A percentile compares a stretch with the other conserved stretches of the same genome.
Conservation (phyloP, 2,888 invertebrate species). For the Tinea trinotella region DNA sequence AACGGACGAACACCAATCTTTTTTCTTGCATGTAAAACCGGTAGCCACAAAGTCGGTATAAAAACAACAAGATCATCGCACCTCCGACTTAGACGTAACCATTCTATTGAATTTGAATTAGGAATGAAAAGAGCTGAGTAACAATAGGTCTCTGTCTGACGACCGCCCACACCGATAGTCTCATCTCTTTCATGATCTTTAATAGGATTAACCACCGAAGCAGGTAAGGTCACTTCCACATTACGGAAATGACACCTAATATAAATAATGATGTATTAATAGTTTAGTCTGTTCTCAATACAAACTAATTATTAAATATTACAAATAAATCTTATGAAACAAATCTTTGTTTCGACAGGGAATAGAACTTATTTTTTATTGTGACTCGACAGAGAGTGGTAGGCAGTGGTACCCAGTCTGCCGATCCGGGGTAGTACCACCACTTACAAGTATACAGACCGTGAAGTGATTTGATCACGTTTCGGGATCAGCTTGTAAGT, state of each 20-base stretch:
- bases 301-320: too few species aligned
- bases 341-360: too few species aligned
- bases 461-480: too few species aligned
- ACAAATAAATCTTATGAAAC: too few species aligned
- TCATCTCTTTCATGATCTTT: slow-evolving; percentile 29
- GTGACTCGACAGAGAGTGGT: too few species aligned
- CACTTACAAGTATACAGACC: too few species aligned
- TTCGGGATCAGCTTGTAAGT: too few species aligned
- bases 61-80: slow-evolving; percentile 32
- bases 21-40: not conserved
- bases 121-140: slow-evolving; percentile 17
- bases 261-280: not conserved
- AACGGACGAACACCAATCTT: not conserved
- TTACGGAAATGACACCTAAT: not conserved
- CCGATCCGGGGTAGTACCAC: too few species aligned
- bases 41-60: slow-evolving; percentile 25
- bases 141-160: slow-evolving; percentile 26
- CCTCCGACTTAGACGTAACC: slow-evolving; percentile 10
- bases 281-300: not conserved
- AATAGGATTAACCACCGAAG: slow-evolving; percentile 58
- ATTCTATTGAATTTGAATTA: slow-evolving; percentile 4
- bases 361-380: too few species aligned
- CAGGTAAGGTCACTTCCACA: slow-evolving; percentile 4
- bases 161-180: slow-evolving; percentile 45
- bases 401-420: too few species aligned